Evolutionary conservation across 2,888 invertebrate genomes (phyloP), one percentile per base, ranked within the genome.

Genomic region (Hirudinaria manillensis): DNA sequence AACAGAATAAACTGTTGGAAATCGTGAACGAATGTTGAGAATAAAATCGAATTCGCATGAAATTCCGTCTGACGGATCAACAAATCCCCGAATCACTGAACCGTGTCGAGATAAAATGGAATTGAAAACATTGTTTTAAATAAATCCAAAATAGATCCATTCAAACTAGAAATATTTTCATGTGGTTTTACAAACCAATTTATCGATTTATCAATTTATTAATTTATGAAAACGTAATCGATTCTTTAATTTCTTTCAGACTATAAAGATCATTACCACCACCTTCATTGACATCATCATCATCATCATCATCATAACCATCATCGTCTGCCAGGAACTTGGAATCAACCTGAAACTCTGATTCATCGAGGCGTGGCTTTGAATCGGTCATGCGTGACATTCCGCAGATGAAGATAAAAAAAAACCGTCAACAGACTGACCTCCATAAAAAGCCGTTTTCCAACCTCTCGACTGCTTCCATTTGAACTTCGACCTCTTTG

Each of bases 191-290:
- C n/a, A n/a, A n/a, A n/a, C n/a, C n/a, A n/a, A n/a, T n/a, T n/a
- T n/a, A n/a, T n/a, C n/a, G n/a, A n/a, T n/a, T n/a, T n/a, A n/a
- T n/a, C n/a, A n/a, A n/a, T n/a, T n/a, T n/a, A n/a, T n/a, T n/a
- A n/a, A n/a, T n/a, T n/a, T n/a, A n/a, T 38, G 38, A 6, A 38
- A 38, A 38, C 38, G 10, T 38, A 36, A 19, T 3, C 68, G 16
- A 13, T 34, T 38, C 6, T 68, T 24, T 68, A 27, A 29, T 0
- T 66, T 36, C 16, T 66, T 27, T 68, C 34, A 36, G 36, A 4
- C 70, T 27, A 70, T 70, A 61, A 27, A 61, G 27, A 24, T 74
- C 66, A 36, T 74, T 66, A 36, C 66, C 74, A 24, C 36, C 65
- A 6, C 21, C 73, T 10, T 34, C 24, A 6, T 65, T 66, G 2